Base-by-base conservation (phyloP, 2,113 vertebrate species). In the Camarhynchus parvulus region DNA sequence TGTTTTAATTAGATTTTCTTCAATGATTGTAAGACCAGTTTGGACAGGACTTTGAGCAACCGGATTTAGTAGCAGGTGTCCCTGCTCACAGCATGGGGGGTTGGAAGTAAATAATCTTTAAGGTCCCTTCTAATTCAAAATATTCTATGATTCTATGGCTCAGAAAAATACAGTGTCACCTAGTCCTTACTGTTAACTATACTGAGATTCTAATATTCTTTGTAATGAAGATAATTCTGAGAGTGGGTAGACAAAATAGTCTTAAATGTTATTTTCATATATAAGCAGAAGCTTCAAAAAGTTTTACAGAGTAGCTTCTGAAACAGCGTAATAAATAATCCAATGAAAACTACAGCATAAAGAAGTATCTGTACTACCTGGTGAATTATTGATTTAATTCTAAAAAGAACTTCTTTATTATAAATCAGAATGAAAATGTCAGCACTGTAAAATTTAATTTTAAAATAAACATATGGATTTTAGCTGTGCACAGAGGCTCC, bases 61-160 rank as follows among this genome's bases (percentile, higher is more conserved):
- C 44, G 67, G 13, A 19, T 89, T 42, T 59, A 59, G 68, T 44
- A 47, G 17, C 30, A 73, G 31, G 6, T 56, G 16, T 47, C 16
- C 41, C 41, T 80, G 25, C 49, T 47, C 11, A 49, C 25, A 64
- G 27, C 18, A 33, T 0, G 0, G 10, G 10, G 4, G 7, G 2
- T 14, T 89, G 52, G 33, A 81, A 42, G 7, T 18, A 72, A 41
- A 7, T 28, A 14, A 39, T 66, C 22, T 28, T 41, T 52, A 37
- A 33, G 7, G 13, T 58, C 7, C 10, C 22, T 66, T 58, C 27
- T 19, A 74, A 9, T 44, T 50, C 27, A 66, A 74, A 37, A 19
- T 23, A 39, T 59, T 52, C 33, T 50, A 3, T 49, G 58, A 49
- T 49, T 63, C 66, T 44, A 27, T 81, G 68, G 39, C 24, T 61